Evolutionary conservation across 2,113 vertebrate species (phyloP), one percentile per base, ranked within the genome.

Genomic region (Tenrec ecaudatus): DNA sequence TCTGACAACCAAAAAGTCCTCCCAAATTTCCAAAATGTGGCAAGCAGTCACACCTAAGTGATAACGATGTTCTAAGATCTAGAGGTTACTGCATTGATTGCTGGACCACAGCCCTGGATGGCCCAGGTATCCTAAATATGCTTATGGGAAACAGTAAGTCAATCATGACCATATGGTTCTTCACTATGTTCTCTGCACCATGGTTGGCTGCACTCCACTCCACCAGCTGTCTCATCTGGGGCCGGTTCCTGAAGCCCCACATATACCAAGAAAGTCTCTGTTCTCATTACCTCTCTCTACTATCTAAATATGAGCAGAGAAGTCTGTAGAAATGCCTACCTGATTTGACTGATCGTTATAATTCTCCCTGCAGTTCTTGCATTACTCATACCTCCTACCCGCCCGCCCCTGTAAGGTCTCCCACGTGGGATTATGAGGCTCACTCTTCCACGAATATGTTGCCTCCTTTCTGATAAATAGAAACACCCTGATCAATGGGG

Each of bases 331-430:
- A 29, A 87, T 88, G 31, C 29, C 16, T 16, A 36, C 23, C 14
- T 90, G 2, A 57, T 75, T 71, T 90, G 75, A 64, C 73, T 76
- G 23, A 29, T 23, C 25, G 10, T 16, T 33, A 36, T 16, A 47
- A 40, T 47, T 60, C 25, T 79, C 47, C 43, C 27, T 29, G 27
- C 40, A 64, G 17, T 16, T 36, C 68, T 25, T 69, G 2, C 1
- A 38, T 9, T 3, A 58, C 6, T 31, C 58, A 0, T 3, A 68
- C 2, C 23, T 75, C 15, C 29, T 5, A 9, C 4, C 76, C 0
- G 0, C 86, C 25, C 14, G 1, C 23, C 6, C 5, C 47, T 53
- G 47, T 53, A 22, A 0, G 0, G 8, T 40, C 43, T 64, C 57
- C 29, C 5, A 84, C 0, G 25, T 8, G 16, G 68, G 22, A 47